Percentiles rank a stretch among this genome's conserved stretches.
Evolutionary conservation across 30 jellyfish, hydroid and myxozoan species (phyloP).

Genomic region (Turritopsis dohrnii): DNA sequence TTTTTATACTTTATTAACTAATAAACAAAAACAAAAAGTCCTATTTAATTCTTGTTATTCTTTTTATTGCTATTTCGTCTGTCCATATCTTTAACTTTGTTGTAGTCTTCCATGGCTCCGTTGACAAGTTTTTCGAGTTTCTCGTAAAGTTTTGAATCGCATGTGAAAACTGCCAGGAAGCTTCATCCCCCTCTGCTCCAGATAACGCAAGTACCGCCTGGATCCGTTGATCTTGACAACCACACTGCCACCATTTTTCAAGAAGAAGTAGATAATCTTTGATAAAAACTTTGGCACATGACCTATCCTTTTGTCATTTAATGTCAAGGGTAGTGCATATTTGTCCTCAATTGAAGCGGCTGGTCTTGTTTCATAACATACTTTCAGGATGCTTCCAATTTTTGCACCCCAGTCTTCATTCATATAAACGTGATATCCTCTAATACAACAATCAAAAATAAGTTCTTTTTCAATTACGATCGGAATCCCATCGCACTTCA

Average conservation of each 20-base stretch:
- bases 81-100: too few relatives aligned
- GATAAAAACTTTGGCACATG: neutral
- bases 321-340: neutral
- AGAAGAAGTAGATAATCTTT: neutral
- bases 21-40: too few relatives aligned
- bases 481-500: slow-evolving; percentile 12
- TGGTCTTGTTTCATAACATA: neutral
- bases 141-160: too few relatives aligned
- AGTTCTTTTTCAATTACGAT: slow-evolving; percentile 7
- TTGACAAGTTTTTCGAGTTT: too few relatives aligned
- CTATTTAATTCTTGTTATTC: too few relatives aligned
- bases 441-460: neutral
- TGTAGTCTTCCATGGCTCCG: too few relatives aligned
- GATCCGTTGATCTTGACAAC: slow-evolving; percentile 6
- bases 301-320: neutral
- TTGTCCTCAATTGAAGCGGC: slow-evolving; percentile 1
- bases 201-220: slow-evolving; percentile 6
- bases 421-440: neutral
- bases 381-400: slow-evolving; percentile 11
- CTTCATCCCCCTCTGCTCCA: slow-evolving; percentile 16
- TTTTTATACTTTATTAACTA: too few relatives aligned
- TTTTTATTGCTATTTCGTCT: too few relatives aligned
- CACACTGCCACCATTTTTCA: neutral
- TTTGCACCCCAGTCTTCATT: slow-evolving; percentile 6
- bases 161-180: too few relatives aligned